Evolutionary conservation across 2,113 vertebrate species (phyloP).

Genomic region (Nerophis lumbriciformis): DNA sequence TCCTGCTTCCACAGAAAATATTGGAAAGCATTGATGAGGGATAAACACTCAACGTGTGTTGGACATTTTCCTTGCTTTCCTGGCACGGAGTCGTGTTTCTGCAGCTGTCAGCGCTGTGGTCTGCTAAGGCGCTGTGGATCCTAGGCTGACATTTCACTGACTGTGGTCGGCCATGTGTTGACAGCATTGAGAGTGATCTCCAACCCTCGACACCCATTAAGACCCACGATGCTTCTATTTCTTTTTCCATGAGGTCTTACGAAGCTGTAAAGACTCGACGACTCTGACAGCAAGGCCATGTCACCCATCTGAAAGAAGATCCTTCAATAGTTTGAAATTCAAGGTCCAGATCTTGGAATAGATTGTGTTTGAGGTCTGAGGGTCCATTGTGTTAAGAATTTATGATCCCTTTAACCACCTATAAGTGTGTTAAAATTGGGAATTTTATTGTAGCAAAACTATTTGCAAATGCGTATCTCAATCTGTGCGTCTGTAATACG

Average conservation of each 20-base stretch:
- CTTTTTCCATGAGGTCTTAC: neutral
- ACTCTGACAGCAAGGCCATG: neutral
- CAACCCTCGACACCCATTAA: slow-evolving; percentile 33
- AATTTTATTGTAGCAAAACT: too few relatives aligned
- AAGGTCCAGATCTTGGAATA: too few relatives aligned
- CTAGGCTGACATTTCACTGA: slow-evolving; percentile 44
- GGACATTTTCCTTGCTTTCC: slow-evolving; percentile 59
- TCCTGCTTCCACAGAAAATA: slow-evolving; percentile 63
- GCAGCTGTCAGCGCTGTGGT: slow-evolving; percentile 61
- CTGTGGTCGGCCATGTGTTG: slow-evolving; percentile 45
- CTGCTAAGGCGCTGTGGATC: slow-evolving; percentile 44
- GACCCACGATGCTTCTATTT: neutral
- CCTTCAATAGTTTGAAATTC: neutral
- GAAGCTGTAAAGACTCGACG: neutral
- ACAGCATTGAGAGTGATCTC: slow-evolving; percentile 49
- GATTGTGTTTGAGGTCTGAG: too few relatives aligned
- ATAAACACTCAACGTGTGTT: slow-evolving; percentile 64
- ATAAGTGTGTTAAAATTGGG: too few relatives aligned
- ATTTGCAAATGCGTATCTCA: too few relatives aligned
- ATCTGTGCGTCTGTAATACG: too few relatives aligned
- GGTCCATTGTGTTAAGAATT: too few relatives aligned
- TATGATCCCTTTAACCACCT: too few relatives aligned
- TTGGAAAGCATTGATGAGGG: slow-evolving; percentile 64
- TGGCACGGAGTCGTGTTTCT: slow-evolving; percentile 49
- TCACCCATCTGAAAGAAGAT: neutral